Base-by-base conservation (phyloP, 2,888 invertebrate species). In the Leptinotarsa rubiginosa region DNA sequence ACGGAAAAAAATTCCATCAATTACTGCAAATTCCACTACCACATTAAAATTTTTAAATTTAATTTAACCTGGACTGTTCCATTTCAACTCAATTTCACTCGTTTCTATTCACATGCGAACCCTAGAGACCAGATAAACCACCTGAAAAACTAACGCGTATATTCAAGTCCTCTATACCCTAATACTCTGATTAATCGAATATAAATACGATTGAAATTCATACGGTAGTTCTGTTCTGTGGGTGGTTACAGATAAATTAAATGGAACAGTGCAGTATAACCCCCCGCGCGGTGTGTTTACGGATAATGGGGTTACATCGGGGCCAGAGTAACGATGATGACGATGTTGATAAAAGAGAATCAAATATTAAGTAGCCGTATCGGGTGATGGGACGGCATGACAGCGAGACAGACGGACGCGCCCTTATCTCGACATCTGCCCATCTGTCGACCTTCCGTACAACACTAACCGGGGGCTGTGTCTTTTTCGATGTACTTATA, bases 331-430 rank as follows among this genome's bases (percentile, higher is more conserved):
- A 47, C n/a, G 62, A 62, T 62, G 54, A 54, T 52, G 67, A 75
- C 73, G 75, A 78, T 80, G 78, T 82, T 82, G 82, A 83, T 83
- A 83, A 83, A 83, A 82, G 83, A 81, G 83, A 81, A 82, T 83
- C 83, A 81, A 82, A 83, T 83, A 82, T 80, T 82, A 83, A 83
- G 82, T 81, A 80, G 83, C 82, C 81, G 82, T 83, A 81, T 83
- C 83, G 82, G 83, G 81, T 82, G 81, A 81, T 79, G 79, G 80
- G 79, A 80, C 76, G 77, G 78, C 77, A 78, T 69, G 70, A 71
- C 67, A 68, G 71, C 62, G 65, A 71, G 74, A 77, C 76, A 69
- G 72, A 76, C 73, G 72, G 70, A 68, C 72, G 59, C 62, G 81
- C 81, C 79, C 81, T 82, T 82, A 83, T 81, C 75, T 75, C 76